Percentiles rank a stretch among this genome's conserved stretches.
These are phyloP conservation scores for Gallinago stenura DNA, from an alignment of 2,797 vertebrate species.

Conservation along the genomic window DNA sequence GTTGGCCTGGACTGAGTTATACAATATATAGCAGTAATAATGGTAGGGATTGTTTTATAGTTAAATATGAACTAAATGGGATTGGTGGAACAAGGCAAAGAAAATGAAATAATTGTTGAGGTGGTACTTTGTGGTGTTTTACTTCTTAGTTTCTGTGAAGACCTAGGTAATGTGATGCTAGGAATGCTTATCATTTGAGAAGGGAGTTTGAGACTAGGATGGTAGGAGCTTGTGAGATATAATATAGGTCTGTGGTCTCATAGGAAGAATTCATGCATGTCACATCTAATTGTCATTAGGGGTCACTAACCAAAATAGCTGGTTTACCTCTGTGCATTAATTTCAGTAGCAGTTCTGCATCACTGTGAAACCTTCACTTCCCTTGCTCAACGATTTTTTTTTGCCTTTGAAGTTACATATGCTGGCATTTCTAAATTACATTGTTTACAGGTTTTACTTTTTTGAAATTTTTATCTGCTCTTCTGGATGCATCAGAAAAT, in stretches of 20 bases:
- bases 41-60: no score
- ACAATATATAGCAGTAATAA: no score
- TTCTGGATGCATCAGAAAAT: neutral
- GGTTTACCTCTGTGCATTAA: rapidly evolving
- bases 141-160: neutral
- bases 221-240: neutral
- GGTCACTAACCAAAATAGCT: neutral
- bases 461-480: neutral
- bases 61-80: neutral
- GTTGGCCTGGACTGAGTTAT: neutral
- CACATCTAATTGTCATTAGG: no score
- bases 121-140: neutral
- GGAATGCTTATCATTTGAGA: neutral
- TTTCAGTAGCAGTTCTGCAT: neutral
- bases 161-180: neutral
- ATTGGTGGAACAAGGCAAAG: neutral
- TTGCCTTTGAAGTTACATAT: neutral
- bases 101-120: neutral
- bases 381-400: neutral
- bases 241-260: neutral
- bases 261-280: neutral
- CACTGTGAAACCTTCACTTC: neutral
- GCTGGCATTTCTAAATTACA: neutral
- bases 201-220: neutral
- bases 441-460: neutral